phyloP scores from a whole-genome alignment of 2,888 invertebrate genomes.

The Eupithecia subfuscata region DNA sequence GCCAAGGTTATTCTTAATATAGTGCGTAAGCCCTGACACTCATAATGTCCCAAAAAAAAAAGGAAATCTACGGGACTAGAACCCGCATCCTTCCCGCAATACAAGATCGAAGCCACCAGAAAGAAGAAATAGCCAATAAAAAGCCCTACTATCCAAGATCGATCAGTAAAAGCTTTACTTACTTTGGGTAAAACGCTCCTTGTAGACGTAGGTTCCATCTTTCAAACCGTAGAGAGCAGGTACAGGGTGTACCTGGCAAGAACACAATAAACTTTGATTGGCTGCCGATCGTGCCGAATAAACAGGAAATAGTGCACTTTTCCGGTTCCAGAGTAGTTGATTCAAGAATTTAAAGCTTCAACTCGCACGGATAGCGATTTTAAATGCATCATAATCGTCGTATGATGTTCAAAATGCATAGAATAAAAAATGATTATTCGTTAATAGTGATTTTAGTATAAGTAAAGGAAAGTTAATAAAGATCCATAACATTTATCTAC shows the following conservation, averaged over 20 bases:
- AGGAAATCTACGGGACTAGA: too few relatives aligned
- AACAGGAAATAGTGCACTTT: conserved; percentile 4
- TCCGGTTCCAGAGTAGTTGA: neutral
- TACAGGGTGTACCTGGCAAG: conserved; percentile 39
- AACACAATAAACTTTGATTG: conserved; percentile 65
- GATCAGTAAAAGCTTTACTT: neutral
- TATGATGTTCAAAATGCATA: neutral
- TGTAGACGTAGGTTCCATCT: neutral
- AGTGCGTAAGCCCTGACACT: too few relatives aligned
- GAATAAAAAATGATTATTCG: neutral
- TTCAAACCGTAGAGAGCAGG: neutral
- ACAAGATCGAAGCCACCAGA: too few relatives aligned
- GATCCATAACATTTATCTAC: too few relatives aligned
- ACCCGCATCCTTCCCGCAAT: too few relatives aligned
- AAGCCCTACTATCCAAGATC: neutral
- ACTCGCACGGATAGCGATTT: neutral
- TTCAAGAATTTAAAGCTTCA: neutral
- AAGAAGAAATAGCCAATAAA: too few relatives aligned
- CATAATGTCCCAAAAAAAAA: too few relatives aligned
- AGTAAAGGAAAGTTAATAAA: too few relatives aligned
- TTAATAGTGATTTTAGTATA: too few relatives aligned
- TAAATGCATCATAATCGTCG: neutral
- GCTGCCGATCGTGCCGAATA: conserved; percentile 39
- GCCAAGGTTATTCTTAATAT: too few relatives aligned
- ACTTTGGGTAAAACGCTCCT: neutral